Percentiles rank a stretch among this genome's conserved stretches.
phyloP scores from a whole-genome alignment of 2,113 vertebrate species.

The Gnathochromis pfefferi region DNA sequence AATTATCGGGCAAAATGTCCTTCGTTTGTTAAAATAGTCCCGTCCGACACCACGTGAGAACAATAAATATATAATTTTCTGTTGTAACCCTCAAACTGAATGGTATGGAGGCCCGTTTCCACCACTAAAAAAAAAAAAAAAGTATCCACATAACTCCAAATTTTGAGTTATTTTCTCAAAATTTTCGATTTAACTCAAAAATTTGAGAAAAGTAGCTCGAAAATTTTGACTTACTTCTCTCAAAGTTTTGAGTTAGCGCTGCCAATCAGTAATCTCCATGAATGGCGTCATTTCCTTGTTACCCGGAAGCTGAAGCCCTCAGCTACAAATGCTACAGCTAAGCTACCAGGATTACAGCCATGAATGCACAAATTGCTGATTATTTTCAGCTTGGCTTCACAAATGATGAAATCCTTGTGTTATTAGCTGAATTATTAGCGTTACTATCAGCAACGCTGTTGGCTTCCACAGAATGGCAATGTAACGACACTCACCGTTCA shows the following conservation, averaged over 20 bases:
- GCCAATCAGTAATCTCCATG: rapidly evolving
- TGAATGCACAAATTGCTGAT: not conserved
- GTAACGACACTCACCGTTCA: not conserved
- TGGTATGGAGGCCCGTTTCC: rapidly evolving
- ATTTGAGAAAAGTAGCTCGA: not conserved
- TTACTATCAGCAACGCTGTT: not conserved
- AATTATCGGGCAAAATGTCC: not conserved
- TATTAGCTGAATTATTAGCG: not conserved
- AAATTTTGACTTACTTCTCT: not conserved
- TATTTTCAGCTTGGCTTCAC: not conserved
- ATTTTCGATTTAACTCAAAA: rapidly evolving
- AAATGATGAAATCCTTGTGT: not conserved
- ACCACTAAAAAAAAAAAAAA: not conserved
- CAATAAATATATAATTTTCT: not conserved
- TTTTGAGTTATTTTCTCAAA: not conserved
- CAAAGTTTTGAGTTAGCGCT: rapidly evolving
- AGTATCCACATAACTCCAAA: not conserved
- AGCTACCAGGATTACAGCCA: not conserved
- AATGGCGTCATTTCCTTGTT: not conserved
- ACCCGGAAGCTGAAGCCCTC: not conserved
- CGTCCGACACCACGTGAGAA: rapidly evolving
- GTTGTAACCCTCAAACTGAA: not conserved
- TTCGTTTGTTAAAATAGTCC: not conserved
- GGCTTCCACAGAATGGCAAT: not conserved
- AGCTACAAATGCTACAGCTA: not conserved